A percentile compares a stretch with the other conserved stretches of the same genome.
These are phyloP conservation scores for Glossosoma conforme DNA, from an alignment of 1,140 invertebrate species.

Conservation along the genomic window DNA sequence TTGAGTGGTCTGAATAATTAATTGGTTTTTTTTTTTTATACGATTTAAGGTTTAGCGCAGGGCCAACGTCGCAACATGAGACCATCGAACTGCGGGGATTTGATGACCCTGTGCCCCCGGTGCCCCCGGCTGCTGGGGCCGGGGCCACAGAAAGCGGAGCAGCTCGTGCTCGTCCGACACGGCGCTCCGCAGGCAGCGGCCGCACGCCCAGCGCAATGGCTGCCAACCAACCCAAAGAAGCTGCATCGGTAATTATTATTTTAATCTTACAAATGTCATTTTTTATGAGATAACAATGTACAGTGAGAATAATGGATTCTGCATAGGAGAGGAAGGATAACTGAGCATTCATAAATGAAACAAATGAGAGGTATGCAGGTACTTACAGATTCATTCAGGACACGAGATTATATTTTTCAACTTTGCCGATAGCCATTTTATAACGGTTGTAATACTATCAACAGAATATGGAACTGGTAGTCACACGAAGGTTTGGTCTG, in stretches of 20 bases:
- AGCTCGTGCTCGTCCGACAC: not conserved
- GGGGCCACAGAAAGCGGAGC: constrained; percentile 15
- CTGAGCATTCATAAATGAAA: too few species aligned
- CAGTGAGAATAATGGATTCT: too few species aligned
- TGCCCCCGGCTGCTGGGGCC: constrained; percentile 43
- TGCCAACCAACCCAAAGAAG: constrained; percentile 27
- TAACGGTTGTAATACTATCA: too few species aligned
- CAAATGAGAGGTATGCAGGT: too few species aligned
- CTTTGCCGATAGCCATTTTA: too few species aligned
- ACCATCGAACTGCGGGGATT: constrained; percentile 92
- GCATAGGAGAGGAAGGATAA: too few species aligned
- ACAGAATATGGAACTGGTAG: too few species aligned
- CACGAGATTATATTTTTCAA: too few species aligned
- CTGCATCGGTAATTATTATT: constrained; percentile 14
- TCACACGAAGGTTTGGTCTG: too few species aligned
- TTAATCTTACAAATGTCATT: not conserved
- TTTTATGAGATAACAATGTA: too few species aligned
- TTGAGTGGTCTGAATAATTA: not conserved
- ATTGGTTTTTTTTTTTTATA: not conserved
- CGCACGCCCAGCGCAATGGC: constrained; percentile 35
- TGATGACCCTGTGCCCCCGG: constrained; percentile 57
- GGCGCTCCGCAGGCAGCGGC: constrained; percentile 19
- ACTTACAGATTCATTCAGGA: too few species aligned
- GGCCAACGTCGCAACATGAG: constrained; percentile 84
- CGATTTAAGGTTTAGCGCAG: constrained; percentile 67